phyloP scores from a whole-genome alignment of 2,797 vertebrate genomes.

The Nannoperca obscura region DNA sequence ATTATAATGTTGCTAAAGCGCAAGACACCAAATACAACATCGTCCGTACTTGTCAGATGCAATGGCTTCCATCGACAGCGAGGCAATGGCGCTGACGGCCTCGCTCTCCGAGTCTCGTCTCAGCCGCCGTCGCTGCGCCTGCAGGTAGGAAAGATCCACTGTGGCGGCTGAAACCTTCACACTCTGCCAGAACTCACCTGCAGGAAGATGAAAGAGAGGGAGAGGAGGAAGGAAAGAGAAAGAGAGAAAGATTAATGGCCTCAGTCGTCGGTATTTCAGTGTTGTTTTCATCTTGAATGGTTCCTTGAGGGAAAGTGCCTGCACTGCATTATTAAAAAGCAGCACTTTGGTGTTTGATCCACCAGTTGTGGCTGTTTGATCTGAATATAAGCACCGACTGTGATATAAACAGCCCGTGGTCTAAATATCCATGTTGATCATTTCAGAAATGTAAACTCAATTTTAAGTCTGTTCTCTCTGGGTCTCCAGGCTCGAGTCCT shows the following conservation, averaged over 20 bases:
- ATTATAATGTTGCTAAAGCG: background rate
- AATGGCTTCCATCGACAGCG: constrained; percentile 87
- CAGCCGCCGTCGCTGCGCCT: constrained; percentile 82
- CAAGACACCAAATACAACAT: background rate
- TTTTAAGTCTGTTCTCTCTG: constrained; percentile 52
- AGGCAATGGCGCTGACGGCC: constrained; percentile 89
- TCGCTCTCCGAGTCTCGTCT: constrained; percentile 89
- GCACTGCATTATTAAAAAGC: constrained; percentile 65
- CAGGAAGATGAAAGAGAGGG: constrained; percentile 46
- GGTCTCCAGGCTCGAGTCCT: constrained; percentile 39
- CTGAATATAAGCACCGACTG: constrained; percentile 64
- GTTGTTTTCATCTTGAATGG: constrained; percentile 65
- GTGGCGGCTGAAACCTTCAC: constrained; percentile 87
- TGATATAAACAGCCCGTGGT: constrained; percentile 69
- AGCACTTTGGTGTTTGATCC: constrained; percentile 63
- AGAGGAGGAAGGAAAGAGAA: constrained; percentile 41
- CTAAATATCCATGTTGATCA: constrained; percentile 68
- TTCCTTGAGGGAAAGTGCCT: constrained; percentile 64
- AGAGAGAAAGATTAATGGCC: constrained; percentile 60
- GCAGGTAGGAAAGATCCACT: constrained; percentile 87
- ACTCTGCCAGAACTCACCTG: constrained; percentile 93
- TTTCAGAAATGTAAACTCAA: constrained; percentile 67
- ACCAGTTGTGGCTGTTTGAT: constrained; percentile 69
- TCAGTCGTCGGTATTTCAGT: constrained; percentile 40
- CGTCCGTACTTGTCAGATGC: constrained; percentile 62